Evolutionary conservation across 2,797 vertebrate species (phyloP).

Genomic region (Alectoris magna): DNA sequence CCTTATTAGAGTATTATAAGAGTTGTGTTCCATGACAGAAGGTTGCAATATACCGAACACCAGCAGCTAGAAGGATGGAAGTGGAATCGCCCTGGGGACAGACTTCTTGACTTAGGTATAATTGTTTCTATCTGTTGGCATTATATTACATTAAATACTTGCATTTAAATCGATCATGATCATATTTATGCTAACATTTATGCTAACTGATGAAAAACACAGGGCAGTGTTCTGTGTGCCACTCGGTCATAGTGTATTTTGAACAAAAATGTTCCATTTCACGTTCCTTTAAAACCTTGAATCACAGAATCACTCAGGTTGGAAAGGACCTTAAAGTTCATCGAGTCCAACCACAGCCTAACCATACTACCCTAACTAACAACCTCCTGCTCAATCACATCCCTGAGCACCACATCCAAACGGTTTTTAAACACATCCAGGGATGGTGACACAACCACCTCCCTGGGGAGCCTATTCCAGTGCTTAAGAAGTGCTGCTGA

Average conservation of each 20-base stretch:
- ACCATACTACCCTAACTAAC: too few relatives aligned
- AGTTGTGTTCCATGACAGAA: conserved; percentile 86
- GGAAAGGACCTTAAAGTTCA: too few relatives aligned
- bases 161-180: rapidly evolving
- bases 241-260: background rate
- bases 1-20: conserved; percentile 82
- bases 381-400: too few relatives aligned
- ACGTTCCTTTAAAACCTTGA: background rate
- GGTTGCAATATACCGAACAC: conserved; percentile 85
- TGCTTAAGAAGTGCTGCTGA: background rate
- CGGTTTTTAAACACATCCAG: too few relatives aligned
- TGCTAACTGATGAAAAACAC: background rate
- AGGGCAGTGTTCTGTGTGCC: background rate
- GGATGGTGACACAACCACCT: too few relatives aligned
- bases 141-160: background rate
- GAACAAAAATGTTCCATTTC: background rate
- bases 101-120: conserved; percentile 84
- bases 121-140: background rate
- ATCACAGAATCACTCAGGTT: too few relatives aligned
- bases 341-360: too few relatives aligned
- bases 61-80: conserved; percentile 87
- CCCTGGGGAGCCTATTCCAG: too few relatives aligned
- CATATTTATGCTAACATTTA: background rate
- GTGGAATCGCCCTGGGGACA: conserved; percentile 87
- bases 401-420: too few relatives aligned